Evolutionary conservation across 2,797 vertebrate genomes (phyloP).

Genomic region (Alectoris magna): DNA sequence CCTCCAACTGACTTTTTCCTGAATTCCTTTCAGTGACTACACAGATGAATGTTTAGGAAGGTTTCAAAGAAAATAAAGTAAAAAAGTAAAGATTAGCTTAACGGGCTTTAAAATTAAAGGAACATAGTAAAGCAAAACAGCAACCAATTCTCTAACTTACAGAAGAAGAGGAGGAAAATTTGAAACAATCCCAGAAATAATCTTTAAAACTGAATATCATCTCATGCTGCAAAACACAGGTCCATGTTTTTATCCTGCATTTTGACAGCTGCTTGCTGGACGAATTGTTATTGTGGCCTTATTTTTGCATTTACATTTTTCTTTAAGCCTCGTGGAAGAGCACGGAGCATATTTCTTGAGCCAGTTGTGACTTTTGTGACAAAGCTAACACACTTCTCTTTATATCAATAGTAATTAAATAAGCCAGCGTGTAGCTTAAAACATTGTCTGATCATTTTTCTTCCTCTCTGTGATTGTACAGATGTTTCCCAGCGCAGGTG

Average conservation of each 20-base stretch:
- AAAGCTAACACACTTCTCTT: background rate
- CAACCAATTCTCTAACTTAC: background rate
- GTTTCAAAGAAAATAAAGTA: background rate
- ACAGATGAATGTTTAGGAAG: background rate
- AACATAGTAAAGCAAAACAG: background rate
- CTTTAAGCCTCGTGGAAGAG: background rate
- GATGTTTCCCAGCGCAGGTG: background rate
- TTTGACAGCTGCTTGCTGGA: background rate
- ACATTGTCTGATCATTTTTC: slow-evolving; percentile 6
- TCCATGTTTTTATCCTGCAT: background rate
- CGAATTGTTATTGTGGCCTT: background rate
- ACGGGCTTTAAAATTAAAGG: background rate
- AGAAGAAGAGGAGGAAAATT: background rate
- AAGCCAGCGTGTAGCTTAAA: slow-evolving; percentile 10
- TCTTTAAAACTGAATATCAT: background rate
- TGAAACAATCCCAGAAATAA: background rate
- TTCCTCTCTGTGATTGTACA: slow-evolving; percentile 5
- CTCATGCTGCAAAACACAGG: background rate
- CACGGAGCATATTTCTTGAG: background rate
- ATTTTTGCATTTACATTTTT: background rate
- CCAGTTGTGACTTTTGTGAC: background rate
- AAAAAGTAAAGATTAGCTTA: background rate
- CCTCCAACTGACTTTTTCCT: background rate
- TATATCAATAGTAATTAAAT: slow-evolving; percentile 38
- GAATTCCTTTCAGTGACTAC: background rate